Conservation (phyloP, 2,113 vertebrate genomes). For the Alectura lathami region DNA sequence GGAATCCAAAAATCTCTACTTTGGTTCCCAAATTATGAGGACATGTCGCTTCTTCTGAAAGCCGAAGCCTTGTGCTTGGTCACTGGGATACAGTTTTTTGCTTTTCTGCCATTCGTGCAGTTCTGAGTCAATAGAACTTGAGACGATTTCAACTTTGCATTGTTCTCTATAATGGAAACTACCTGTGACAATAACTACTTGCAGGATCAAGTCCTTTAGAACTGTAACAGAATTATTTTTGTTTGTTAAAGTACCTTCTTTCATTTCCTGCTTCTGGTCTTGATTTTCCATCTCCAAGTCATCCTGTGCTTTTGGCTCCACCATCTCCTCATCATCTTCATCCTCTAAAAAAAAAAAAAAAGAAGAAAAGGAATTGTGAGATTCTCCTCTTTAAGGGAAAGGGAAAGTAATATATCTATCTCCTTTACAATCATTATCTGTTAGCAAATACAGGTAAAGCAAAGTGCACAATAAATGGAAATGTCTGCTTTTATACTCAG, state of each 20-base stretch:
- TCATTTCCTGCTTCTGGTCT: constrained; percentile 87
- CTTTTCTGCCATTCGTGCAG: background rate
- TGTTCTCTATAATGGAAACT: background rate
- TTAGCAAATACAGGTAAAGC: constrained; percentile 13
- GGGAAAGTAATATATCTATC: background rate
- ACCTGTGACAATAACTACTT: background rate
- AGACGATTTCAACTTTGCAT: background rate
- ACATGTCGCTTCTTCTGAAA: background rate
- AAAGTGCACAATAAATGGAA: constrained; percentile 32
- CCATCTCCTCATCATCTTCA: constrained; percentile 94
- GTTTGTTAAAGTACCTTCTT: constrained; percentile 83
- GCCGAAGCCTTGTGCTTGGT: background rate
- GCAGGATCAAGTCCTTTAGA: background rate
- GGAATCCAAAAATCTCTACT: background rate
- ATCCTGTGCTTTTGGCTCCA: constrained; percentile 84
- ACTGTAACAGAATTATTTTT: background rate
- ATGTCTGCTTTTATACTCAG: constrained; percentile 14
- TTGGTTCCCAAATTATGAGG: background rate
- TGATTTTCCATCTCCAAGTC: constrained; percentile 87
- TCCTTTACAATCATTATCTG: background rate
- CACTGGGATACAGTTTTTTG: background rate
- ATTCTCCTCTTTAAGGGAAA: background rate
- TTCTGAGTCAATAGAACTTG: background rate
- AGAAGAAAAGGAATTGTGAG: constrained; percentile 35
- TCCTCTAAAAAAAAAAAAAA: constrained; percentile 82